A percentile compares a stretch with the other conserved stretches of the same genome.
These are phyloP conservation scores for Tenthredo scrophulariae DNA, from an alignment of 2,888 invertebrate species.

Conservation along the genomic window DNA sequence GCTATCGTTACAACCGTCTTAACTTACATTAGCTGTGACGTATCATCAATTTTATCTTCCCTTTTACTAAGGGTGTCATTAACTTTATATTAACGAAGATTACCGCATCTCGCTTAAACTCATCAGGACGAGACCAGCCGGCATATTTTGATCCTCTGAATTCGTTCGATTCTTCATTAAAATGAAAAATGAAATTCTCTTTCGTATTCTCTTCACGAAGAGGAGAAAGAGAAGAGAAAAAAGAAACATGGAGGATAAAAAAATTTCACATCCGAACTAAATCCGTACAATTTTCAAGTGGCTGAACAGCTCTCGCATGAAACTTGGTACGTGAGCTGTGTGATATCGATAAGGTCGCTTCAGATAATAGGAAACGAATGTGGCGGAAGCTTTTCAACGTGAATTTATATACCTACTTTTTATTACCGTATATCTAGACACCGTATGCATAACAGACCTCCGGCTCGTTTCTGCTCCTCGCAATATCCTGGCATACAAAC, in stretches of 20 bases:
- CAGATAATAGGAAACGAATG: slow-evolving; percentile 22
- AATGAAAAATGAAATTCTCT: background rate
- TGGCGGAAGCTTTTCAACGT: slow-evolving; percentile 7
- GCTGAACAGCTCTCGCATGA: slow-evolving; percentile 11
- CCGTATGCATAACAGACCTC: background rate
- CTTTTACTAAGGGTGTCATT: slow-evolving; percentile 40
- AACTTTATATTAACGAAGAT: slow-evolving; percentile 38
- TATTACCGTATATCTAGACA: background rate
- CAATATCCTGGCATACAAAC: background rate
- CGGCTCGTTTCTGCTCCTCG: background rate
- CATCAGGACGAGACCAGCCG: background rate
- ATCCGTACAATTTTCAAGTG: slow-evolving; percentile 25
- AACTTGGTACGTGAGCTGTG: slow-evolving; percentile 7
- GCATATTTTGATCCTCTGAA: background rate
- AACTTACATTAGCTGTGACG: slow-evolving; percentile 50
- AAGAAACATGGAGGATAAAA: background rate
- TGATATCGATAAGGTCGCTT: slow-evolving; percentile 26
- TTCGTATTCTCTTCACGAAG: background rate
- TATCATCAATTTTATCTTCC: slow-evolving; percentile 49
- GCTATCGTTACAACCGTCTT: slow-evolving; percentile 49
- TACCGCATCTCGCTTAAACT: background rate
- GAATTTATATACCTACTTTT: background rate
- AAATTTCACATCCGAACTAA: background rate
- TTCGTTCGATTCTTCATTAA: background rate
- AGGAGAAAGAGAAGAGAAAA: background rate